phyloP scores from a whole-genome alignment of 1,140 invertebrate species.

The Diprion similis region DNA sequence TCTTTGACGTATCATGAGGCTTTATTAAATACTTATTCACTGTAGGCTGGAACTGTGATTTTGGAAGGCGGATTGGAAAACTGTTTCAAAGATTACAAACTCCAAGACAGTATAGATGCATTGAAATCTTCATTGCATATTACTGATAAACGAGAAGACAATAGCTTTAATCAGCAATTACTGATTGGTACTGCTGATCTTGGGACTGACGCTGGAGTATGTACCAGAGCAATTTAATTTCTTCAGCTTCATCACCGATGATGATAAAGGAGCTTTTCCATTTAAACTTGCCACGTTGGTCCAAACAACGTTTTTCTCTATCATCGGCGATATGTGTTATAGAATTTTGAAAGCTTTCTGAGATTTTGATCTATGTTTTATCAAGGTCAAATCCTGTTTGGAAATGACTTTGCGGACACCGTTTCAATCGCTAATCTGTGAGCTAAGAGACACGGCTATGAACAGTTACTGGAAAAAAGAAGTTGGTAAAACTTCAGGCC shows the following conservation, averaged over 20 bases:
- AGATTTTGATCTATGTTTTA: not conserved
- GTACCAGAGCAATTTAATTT: not conserved
- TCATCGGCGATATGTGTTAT: no score
- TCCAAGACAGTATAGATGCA: slow-evolving; percentile 17
- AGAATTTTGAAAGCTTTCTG: no score
- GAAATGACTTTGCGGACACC: slow-evolving; percentile 19
- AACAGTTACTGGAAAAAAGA: slow-evolving; percentile 38
- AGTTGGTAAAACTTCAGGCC: slow-evolving; percentile 34
- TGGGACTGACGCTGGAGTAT: not conserved
- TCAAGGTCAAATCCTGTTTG: slow-evolving; percentile 38
- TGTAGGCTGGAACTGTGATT: not conserved
- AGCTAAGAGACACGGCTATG: slow-evolving; percentile 38
- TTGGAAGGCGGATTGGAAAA: slow-evolving; percentile 5
- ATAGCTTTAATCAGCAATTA: not conserved
- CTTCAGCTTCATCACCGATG: no score
- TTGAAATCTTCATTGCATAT: slow-evolving; percentile 13
- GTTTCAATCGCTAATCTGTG: slow-evolving; percentile 37
- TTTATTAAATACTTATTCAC: no score
- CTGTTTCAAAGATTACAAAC: slow-evolving; percentile 20
- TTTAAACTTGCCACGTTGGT: no score
- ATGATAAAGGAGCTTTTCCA: no score
- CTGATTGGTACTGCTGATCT: not conserved
- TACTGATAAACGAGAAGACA: not conserved
- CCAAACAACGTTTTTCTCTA: no score
- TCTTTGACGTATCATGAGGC: no score